Base-by-base conservation (phyloP, 92 coral and sea anemone species). In the Bergia puertoricense region DNA sequence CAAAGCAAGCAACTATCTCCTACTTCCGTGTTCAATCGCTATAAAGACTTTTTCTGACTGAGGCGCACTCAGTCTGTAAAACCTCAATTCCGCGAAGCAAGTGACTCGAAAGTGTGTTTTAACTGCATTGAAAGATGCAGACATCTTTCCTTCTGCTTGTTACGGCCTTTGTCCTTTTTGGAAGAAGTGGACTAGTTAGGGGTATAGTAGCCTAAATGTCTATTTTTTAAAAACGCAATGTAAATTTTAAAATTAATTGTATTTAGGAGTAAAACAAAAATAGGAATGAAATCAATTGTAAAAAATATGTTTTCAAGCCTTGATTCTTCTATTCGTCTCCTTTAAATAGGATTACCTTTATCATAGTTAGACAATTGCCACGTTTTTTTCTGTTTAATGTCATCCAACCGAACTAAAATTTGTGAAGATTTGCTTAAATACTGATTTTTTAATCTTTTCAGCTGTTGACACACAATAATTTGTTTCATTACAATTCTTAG, bases 1-100 rank as follows among this genome's bases (percentile, higher is more conserved):
- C 54, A 40, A 6, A 43, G 2, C 45, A 15, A 5, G 80, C 42
- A 42, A 42, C 80, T 6, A 45, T 43, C 37, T 45, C 42, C 50
- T 41, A 76, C 54, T 76, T 76, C 80, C 54, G n/a, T 76, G 80
- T 76, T 76, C 48, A 20, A 5, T 76, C 48, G 80, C 9, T 76
- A 76, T 76, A 76, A 76, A 76, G 14, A 40, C 46, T 43, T 1
- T 40, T 40, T 11, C 14, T 11, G 46, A 42, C 1, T 76, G 54
- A 40, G 11, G 2, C 7, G 50, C 51, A 45, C 18, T 42, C 23
- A 43, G 80, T 10, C 46, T 8, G 80, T 37, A n/a, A 43, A 76
- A 2, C 80, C 54, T 62, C 8, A 62, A 11, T 16, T 76, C 23
- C 5, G 54, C 22, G 79, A 22, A 22, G 43, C 76, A 23, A 71